Percentiles rank a stretch among this genome's conserved stretches.
These are phyloP conservation scores for Suricata suricatta DNA, from an alignment of 2,113 vertebrate genomes.

Conservation along the genomic window DNA sequence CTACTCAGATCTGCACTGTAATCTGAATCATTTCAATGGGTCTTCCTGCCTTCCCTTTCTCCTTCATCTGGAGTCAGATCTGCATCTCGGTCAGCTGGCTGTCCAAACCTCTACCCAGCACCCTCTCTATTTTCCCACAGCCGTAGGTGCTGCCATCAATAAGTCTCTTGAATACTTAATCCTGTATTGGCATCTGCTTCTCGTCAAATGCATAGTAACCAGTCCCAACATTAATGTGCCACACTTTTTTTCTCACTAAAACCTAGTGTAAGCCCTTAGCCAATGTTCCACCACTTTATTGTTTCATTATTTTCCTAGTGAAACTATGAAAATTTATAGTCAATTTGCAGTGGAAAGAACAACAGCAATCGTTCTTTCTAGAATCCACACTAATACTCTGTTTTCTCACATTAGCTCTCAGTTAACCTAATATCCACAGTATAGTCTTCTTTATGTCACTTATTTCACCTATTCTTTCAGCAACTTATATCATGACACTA, in stretches of 20 bases:
- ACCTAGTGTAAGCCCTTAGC: not conserved
- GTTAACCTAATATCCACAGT: not conserved
- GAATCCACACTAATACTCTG: not conserved
- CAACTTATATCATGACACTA: not conserved
- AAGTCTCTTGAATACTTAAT: not conserved
- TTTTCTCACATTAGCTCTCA: not conserved
- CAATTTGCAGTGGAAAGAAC: not conserved
- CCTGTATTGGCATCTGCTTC: not conserved
- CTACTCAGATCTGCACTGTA: not conserved
- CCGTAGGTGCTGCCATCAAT: not conserved
- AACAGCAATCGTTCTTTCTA: not conserved
- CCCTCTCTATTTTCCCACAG: not conserved
- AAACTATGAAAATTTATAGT: not conserved
- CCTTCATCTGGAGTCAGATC: not conserved
- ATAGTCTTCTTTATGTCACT: not conserved
- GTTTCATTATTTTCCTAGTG: not conserved
- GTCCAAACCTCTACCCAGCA: too few relatives aligned
- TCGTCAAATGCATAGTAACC: not conserved
- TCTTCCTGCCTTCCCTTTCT: not conserved
- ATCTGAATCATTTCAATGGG: not conserved
- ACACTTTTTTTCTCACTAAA: not conserved
- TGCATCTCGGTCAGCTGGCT: not conserved
- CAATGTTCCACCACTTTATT: not conserved
- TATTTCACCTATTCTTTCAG: not conserved
- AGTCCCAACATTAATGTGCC: not conserved